Evolutionary conservation across 2,797 vertebrate species (phyloP), one percentile per base, ranked within the genome.

Genomic region (Carduelis carduelis): DNA sequence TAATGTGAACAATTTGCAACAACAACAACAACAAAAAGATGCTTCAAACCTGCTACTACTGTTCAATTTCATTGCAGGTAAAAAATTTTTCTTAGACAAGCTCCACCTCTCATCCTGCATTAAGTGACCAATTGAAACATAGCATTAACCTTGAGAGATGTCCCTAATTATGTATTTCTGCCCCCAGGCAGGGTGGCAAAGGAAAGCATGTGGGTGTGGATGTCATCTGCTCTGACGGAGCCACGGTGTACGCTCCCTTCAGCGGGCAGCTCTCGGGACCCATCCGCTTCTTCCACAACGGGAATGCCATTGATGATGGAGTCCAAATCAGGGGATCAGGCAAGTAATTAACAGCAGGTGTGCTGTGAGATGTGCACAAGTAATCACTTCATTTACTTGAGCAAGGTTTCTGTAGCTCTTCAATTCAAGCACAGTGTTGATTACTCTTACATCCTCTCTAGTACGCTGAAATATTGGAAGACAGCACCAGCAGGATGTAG

Each of bases 171-270:
- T 6, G 0, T 4, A 5, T 59, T 50, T 44, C 3, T 55, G 27
- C 71, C 76, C 78, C 7, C 87, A 97, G 96, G 60, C 35, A 94
- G 2, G 3, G 87, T 18, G 70, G 81, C 14, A 77, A 65, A 37
- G 93, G 0, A 7, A 79, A 21, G 76, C 98, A 98, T 3, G 1
- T 0, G 0, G 97, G 97, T 0, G 97, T 98, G 89, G 97, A 98
- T 2, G 82, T 98, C 23, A 68, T 97, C 85, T 98, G 98, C 0
- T 20, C 86, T 1, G 97, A 97, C 0, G 98, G 97, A 32, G 94
- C 97, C 1, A 82, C 90, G 1, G 92, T 98, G 78, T 98, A 97
- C 0, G 98, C 98, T 28, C 98, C 98, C 11, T 99, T 99, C 91
- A 97, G 97, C 0, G 98, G 98, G 43, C 97, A 77, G 46, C 97